Base-by-base conservation (phyloP, 1,140 invertebrate species). In the Nilaparvata lugens region DNA sequence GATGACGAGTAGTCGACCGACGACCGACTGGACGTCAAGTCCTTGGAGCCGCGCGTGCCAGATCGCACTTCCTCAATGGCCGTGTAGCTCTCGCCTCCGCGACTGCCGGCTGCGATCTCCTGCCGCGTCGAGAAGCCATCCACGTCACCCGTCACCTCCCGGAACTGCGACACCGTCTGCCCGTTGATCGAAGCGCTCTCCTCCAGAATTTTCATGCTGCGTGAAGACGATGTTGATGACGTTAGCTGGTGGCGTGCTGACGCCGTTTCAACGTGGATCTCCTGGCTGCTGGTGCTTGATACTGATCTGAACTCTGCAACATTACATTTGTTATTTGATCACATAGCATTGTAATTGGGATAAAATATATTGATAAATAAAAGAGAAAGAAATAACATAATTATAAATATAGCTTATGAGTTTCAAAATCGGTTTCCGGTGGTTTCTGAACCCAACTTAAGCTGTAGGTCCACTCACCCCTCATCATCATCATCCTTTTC, bases 271-370 rank as follows among this genome's bases (percentile, higher is more conserved):
- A 65, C 52, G 25, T 60, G 63, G 4, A 65, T 62, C 40, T 65
- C 64, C 19, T 65, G 62, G 24, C 61, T 62, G 19, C 35, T 60
- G 52, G 55, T 65, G 43, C 61, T 59, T 16, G 61, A 63, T 11
- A 65, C 63, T 28, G 63, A 64, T 18, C 63, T 55, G 43, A 53
- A 62, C 24, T 59, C 63, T 64, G 60, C 18, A 62, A 62, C n/a
- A 23, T 24, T n/a, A n/a, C n/a, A n/a, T n/a, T n/a, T n/a, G n/a
- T n/a, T n/a, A n/a, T n/a, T n/a, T n/a, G n/a, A n/a, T n/a, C n/a
- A n/a, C n/a, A n/a, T n/a, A n/a, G n/a, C n/a, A n/a, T n/a, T n/a
- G n/a, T n/a, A n/a, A n/a, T n/a, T n/a, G n/a, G n/a, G n/a, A n/a
- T n/a, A n/a, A n/a, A n/a, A n/a, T n/a, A n/a, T n/a, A n/a, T n/a